Conservation (phyloP, 2,113 vertebrate species). For the Brevimyrus niger region DNA sequence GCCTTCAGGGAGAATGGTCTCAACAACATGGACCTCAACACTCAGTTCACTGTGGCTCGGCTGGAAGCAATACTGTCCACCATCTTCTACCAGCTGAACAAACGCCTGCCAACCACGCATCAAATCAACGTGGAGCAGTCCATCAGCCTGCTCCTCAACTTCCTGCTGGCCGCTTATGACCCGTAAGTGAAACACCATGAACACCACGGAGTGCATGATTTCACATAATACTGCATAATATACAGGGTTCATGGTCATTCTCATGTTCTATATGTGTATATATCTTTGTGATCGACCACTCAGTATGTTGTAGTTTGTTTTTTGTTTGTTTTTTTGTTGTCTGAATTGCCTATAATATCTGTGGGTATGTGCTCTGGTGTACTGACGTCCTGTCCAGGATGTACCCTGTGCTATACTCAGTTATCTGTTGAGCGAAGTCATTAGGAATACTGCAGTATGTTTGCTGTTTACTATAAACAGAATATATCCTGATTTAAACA, state of each 20-base stretch:
- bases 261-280: neutral
- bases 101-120: conserved; percentile 93
- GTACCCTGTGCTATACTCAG: neutral
- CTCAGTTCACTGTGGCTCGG: conserved; percentile 81
- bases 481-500: neutral
- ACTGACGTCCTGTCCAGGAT: neutral
- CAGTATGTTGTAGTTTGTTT: neutral
- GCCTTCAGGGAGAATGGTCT: conserved; percentile 87
- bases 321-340: neutral
- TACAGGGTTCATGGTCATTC: too few species aligned
- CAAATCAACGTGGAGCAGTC: conserved; percentile 93
- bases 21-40: conserved; percentile 80
- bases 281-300: neutral
- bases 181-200: conserved; percentile 63
- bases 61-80: conserved; percentile 89
- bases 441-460: neutral
- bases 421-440: neutral
- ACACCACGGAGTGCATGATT: neutral
- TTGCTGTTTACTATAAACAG: neutral
- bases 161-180: conserved; percentile 90
- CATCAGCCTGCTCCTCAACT: conserved; percentile 88
- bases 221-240: neutral
- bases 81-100: conserved; percentile 96
- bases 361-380: neutral
- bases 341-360: neutral